Percentiles rank a stretch among this genome's conserved stretches.
Conservation (phyloP, 2,797 vertebrate genomes). For the Peromyscus aztecus region DNA sequence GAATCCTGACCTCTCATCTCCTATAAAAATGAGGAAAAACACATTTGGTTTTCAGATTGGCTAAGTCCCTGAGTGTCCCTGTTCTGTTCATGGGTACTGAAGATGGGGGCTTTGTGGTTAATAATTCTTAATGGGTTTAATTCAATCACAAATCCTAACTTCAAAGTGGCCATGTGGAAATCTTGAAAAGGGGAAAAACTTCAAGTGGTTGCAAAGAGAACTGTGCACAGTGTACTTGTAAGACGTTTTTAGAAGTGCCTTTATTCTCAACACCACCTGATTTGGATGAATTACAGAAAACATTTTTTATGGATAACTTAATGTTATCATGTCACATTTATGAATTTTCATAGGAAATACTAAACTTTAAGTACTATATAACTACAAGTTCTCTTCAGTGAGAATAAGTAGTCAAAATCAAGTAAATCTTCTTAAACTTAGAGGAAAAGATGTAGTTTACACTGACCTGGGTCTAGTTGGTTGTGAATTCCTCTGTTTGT, state of each 20-base stretch:
- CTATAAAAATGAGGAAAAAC: not conserved
- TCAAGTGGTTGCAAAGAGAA: not conserved
- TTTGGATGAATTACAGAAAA: not conserved
- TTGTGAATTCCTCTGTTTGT: not conserved
- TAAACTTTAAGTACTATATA: not conserved
- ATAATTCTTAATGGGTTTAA: not conserved
- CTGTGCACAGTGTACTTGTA: not conserved
- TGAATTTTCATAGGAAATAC: not conserved
- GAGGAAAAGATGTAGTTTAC: not conserved
- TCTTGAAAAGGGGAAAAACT: not conserved
- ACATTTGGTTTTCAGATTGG: not conserved
- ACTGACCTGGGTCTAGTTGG: not conserved
- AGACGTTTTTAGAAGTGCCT: not conserved
- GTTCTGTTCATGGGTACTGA: rapidly evolving
- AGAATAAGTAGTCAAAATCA: not conserved
- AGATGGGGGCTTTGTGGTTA: not conserved
- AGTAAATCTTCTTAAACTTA: not conserved
- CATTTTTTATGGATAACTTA: not conserved
- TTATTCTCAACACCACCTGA: not conserved
- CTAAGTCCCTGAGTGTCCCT: not conserved
- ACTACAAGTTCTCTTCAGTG: not conserved
- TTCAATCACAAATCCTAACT: not conserved
- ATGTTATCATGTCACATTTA: not conserved
- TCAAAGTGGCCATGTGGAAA: not conserved
- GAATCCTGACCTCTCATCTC: not conserved